Percentiles rank a stretch among this genome's conserved stretches.
These are phyloP conservation scores for Pocillopora verrucosa DNA, from an alignment of 64 coral and sea anemone genomes.

Conservation along the genomic window DNA sequence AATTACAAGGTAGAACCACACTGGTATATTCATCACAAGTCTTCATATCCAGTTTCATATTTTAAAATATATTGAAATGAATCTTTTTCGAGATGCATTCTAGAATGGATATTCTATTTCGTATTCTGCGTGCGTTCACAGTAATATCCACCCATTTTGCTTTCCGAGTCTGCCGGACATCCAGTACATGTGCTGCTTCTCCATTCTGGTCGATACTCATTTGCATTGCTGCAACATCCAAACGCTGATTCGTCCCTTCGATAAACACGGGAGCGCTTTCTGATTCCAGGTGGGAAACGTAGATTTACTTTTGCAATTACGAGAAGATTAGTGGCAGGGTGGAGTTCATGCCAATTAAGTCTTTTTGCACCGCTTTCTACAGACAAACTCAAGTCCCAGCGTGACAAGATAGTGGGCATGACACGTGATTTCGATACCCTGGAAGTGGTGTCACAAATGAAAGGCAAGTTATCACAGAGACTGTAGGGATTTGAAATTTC, in stretches of 20 bases:
- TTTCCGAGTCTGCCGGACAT: neutral
- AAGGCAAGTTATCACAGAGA: constrained; percentile 34
- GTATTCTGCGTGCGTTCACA: neutral
- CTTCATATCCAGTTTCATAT: too few relatives aligned
- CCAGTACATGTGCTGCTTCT: neutral
- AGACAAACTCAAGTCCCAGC: constrained; percentile 19
- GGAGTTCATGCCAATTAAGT: constrained; percentile 20
- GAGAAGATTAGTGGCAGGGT: constrained; percentile 22
- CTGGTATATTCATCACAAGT: too few relatives aligned
- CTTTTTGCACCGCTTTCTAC: neutral
- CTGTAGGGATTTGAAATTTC: constrained; percentile 40
- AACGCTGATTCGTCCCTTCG: constrained; percentile 1
- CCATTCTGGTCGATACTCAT: neutral
- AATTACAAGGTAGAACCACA: too few relatives aligned
- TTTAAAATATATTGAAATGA: too few relatives aligned
- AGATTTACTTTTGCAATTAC: constrained; percentile 38
- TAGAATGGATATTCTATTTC: neutral
- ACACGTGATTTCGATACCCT: neutral
- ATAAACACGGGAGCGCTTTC: too few relatives aligned
- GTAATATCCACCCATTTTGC: constrained; percentile 15
- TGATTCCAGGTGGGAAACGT: neutral
- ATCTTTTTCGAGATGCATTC: too few relatives aligned
- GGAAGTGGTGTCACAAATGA: constrained; percentile 6
- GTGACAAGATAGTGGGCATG: constrained; percentile 43
- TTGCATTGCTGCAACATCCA: neutral